Base-by-base conservation (phyloP, 2,888 invertebrate species). In the Gnatocerus cornutus region DNA sequence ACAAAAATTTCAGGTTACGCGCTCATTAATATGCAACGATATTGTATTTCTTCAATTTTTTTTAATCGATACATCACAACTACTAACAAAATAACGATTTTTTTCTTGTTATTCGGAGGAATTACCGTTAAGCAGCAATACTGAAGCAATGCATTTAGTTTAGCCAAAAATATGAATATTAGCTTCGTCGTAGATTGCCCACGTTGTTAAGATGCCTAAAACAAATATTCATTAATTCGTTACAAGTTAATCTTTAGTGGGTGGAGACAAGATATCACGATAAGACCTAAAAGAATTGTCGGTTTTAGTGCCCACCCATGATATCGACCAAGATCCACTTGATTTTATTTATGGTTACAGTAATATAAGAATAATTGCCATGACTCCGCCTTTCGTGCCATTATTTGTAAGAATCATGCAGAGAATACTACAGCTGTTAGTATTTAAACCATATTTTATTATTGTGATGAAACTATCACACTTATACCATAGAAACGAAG, bases 341-440 rank as follows among this genome's bases (percentile, higher is more conserved):
- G 68, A 68, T 68, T 62, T 68, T 68, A 68, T 68, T 68, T 68
- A 68, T 68, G 53, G 68, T 68, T 68, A 68, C 61, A 61, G 68
- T 62, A 62, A 50, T 68, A 53, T 37, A 55, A 62, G 68, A 68
- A 62, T 61, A 68, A 62, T 62, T 62, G 63, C 58, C 52, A 13
- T 63, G 27, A 56, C 68, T 63, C 68, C 68, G 56, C 68, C 63
- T 68, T 68, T 68, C 48, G 50, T 21, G 45, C 33, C 48, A 56
- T 68, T 68, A 63, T 68, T 68, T 68, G 63, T 68, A 41, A 30
- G 58, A 63, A 55, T 68, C 50, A 63, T 56, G 63, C 30, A 39
- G 48, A 48, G 41, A 41, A 29, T 68, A 33, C 3, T 33, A 33
- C 33, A 33, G 33, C 33, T 33, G 33, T 33, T 21, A 33, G n/a